These are phyloP conservation scores for Alectura lathami DNA, from an alignment of 2,113 vertebrate species.

Conservation along the genomic window DNA sequence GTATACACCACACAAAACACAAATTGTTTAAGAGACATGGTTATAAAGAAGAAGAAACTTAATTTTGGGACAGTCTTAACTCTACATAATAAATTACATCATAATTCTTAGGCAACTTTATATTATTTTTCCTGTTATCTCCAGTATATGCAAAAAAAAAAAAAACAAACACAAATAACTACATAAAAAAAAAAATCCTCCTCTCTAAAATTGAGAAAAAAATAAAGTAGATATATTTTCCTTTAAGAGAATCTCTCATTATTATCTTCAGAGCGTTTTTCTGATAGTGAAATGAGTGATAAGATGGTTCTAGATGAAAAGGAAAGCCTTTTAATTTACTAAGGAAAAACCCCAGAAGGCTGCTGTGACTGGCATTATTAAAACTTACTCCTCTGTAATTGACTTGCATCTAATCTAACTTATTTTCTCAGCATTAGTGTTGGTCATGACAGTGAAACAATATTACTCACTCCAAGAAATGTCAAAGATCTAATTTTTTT, in stretches of 20 bases:
- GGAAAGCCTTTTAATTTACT: conserved; percentile 59
- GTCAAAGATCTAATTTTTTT: background rate
- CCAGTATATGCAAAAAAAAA: background rate
- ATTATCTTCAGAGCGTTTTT: conserved; percentile 57
- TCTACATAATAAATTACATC: background rate
- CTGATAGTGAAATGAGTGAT: conserved; percentile 58
- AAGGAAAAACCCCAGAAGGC: conserved; percentile 54
- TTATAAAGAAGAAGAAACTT: background rate
- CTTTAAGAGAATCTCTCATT: conserved; percentile 39
- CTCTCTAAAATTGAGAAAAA: conserved; percentile 18
- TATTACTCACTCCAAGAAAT: conserved; percentile 33
- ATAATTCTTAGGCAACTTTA: background rate
- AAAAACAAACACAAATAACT: background rate
- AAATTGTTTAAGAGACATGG: background rate
- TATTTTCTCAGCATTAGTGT: conserved; percentile 47
- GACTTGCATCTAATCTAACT: conserved; percentile 55
- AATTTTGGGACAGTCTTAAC: background rate
- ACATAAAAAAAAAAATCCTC: background rate
- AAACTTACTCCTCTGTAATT: conserved; percentile 58
- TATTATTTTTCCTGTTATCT: background rate
- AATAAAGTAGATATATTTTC: conserved; percentile 39
- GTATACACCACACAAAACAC: background rate
- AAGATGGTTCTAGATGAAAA: conserved; percentile 65
- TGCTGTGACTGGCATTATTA: conserved; percentile 58
- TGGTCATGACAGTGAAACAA: conserved; percentile 36